Evolutionary conservation across 2,797 vertebrate species (phyloP).

Genomic region (Melanotaenia trifasciata): DNA sequence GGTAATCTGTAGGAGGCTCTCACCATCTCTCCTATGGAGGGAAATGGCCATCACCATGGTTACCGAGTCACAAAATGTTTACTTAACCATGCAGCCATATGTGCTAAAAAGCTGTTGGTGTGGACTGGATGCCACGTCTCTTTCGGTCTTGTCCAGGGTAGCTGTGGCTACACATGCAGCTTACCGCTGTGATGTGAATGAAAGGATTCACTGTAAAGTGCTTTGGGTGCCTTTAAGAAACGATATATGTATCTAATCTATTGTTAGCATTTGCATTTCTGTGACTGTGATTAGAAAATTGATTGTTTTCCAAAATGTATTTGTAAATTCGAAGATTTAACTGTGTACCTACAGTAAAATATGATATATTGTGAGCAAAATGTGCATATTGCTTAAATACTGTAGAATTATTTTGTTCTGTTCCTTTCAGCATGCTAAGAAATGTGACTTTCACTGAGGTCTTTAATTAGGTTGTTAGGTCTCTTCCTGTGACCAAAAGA

Average conservation of each 20-base stretch:
- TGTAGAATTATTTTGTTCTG: not conserved
- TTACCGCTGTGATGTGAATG: no score
- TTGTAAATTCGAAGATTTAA: not conserved
- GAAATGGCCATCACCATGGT: conserved; percentile 49
- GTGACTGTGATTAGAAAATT: not conserved
- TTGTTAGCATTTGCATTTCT: not conserved
- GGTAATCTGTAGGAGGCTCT: conserved; percentile 44
- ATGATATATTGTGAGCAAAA: no score
- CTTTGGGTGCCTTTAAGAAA: not conserved
- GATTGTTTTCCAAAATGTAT: not conserved
- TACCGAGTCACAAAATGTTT: conserved; percentile 36
- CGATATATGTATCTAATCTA: not conserved
- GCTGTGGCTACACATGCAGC: no score
- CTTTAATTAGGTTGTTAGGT: not conserved
- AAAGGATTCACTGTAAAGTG: no score
- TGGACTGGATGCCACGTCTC: no score
- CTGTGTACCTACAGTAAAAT: not conserved
- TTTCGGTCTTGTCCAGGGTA: no score
- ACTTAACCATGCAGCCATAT: conserved; percentile 7
- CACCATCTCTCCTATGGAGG: conserved; percentile 12
- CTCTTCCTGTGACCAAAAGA: not conserved
- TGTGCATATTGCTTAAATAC: not conserved
- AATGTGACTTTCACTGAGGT: not conserved
- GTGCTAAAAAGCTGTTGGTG: not conserved
- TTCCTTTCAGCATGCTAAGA: not conserved